Evolutionary conservation across 2,888 invertebrate species (phyloP).

Genomic region (Auanema sp.): DNA sequence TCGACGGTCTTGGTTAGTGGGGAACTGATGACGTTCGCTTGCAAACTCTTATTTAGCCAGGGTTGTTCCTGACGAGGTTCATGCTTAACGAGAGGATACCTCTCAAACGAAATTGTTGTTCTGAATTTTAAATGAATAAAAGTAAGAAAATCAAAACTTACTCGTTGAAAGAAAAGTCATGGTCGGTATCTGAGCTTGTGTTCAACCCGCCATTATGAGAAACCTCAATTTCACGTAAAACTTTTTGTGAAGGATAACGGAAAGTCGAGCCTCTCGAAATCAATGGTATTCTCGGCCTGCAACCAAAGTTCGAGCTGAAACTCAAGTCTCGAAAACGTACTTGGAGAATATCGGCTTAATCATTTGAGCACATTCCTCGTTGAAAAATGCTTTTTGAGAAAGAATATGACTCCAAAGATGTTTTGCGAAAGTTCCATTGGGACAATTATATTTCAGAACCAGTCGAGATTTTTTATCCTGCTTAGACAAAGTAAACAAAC

Average conservation of each 20-base stretch:
- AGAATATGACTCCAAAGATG: constrained; percentile 97
- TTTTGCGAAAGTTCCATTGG: constrained; percentile 85
- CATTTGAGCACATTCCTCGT: constrained; percentile 65
- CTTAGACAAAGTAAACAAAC: not conserved
- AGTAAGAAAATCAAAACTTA: not conserved
- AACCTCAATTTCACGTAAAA: constrained; percentile 52
- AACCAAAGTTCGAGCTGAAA: constrained; percentile 10
- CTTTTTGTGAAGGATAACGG: constrained; percentile 54
- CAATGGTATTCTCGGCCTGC: constrained; percentile 53
- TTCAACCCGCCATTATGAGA: constrained; percentile 10
- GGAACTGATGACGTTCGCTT: not conserved
- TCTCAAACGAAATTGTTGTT: constrained; percentile 24
- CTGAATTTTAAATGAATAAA: constrained; percentile 11
- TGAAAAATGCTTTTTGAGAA: constrained; percentile 96
- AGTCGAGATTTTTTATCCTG: constrained; percentile 48
- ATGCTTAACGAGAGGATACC: constrained; percentile 43
- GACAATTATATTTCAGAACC: constrained; percentile 87
- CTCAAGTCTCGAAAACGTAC: constrained; percentile 23
- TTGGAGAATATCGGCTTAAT: constrained; percentile 57
- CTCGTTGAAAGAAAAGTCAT: constrained; percentile 18
- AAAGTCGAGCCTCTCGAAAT: constrained; percentile 58
- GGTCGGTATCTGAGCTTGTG: no score
- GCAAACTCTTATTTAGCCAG: constrained; percentile 25
- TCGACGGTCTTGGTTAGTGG: not conserved
- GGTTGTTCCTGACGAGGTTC: constrained; percentile 38